Evolutionary conservation across 92 coral and sea anemone species (phyloP), one percentile per base, ranked within the genome.

Genomic region (Umimayanthus kanabou): DNA sequence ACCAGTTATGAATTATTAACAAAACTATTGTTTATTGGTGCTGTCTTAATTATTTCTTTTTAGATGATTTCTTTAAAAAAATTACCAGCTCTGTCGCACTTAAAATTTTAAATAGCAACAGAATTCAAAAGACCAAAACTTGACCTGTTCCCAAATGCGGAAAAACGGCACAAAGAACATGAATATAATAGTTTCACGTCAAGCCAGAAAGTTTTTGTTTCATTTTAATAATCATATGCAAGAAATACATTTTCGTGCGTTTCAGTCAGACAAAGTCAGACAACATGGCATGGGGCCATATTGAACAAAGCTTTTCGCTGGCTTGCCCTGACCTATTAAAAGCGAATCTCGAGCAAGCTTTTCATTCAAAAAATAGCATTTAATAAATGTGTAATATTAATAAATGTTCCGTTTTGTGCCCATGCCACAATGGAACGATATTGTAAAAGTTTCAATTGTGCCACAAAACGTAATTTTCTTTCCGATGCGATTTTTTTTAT

Each of bases 211-310:
- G 6, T 14, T 66, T 81, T 66, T 79, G 5, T 61, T 57, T 69
- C 4, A 42, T 83, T 83, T 43, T 9, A 4, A 5, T 69, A 83
- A 70, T 83, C 65, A 83, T 37, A 70, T 83, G 78, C 67, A 83
- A 83, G 74, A 83, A 83, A 83, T 83, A 15, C 26, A 47, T 18
- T 83, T 83, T 37, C 87, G 87, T 83, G 87, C 65, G 22, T 26
- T 23, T 28, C 28, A 47, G 43, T 39, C 78, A 70, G 78, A 83
- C 87, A 45, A 76, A 47, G 43, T 39, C 78, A 70, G 78, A 83
- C 87, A 45, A 76, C 87, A 33, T 83, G 61, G 87, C 77, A 71
- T 83, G 87, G 76, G 78, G 79, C 87, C 87, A 42, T 45, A 50
- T 72, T 14, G 67, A 66, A 83, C 78, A 83, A 83, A 83, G 87